phyloP scores from a whole-genome alignment of 2,113 vertebrate genomes.

The Grus americana region DNA sequence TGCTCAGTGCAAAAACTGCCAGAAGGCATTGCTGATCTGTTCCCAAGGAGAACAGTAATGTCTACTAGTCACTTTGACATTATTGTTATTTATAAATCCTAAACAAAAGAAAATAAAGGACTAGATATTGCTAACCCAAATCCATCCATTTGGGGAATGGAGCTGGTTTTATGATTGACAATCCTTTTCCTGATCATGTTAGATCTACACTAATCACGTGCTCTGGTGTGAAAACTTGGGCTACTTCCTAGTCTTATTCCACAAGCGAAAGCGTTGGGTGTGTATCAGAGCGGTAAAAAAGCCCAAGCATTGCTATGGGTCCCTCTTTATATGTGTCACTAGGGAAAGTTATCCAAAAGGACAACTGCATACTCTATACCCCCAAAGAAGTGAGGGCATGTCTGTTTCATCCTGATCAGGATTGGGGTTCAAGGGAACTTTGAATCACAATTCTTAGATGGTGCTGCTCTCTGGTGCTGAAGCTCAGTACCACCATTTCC shows the following conservation, averaged over 20 bases:
- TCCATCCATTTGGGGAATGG: neutral
- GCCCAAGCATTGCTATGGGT: rapidly evolving
- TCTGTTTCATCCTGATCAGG: neutral
- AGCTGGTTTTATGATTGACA: neutral
- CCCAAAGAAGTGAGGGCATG: neutral
- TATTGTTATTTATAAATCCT: neutral
- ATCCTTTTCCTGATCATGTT: neutral
- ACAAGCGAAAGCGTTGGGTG: neutral
- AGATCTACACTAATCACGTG: neutral
- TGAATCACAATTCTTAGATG: slow-evolving; percentile 27
- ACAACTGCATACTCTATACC: neutral
- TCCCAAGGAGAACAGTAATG: slow-evolving; percentile 42
- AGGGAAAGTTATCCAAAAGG: neutral
- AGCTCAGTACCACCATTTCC: slow-evolving; percentile 45
- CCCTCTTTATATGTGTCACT: neutral
- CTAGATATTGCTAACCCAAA: neutral
- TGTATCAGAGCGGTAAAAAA: neutral
- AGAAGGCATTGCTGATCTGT: slow-evolving; percentile 17
- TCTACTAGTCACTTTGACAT: neutral
- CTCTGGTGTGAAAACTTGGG: neutral
- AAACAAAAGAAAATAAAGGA: neutral
- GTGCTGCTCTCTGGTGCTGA: slow-evolving; percentile 67
- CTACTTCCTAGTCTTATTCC: neutral
- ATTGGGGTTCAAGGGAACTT: neutral
- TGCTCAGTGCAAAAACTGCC: slow-evolving; percentile 37